phyloP scores from a whole-genome alignment of 2,797 vertebrate species.

The Lacerta viridis region DNA sequence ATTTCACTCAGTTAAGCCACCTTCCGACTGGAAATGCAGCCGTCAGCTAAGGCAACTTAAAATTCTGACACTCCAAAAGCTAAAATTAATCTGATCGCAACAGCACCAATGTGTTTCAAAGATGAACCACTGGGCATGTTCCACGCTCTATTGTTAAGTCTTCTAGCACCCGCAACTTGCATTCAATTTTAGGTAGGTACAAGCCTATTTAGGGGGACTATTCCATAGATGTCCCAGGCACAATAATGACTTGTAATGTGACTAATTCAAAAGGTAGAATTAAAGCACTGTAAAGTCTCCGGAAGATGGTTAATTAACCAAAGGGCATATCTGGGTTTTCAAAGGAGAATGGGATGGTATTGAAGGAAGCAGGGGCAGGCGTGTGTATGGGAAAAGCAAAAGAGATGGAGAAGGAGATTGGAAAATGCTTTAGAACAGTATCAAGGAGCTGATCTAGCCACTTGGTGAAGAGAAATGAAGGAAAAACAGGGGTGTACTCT shows the following conservation, averaged over 20 bases:
- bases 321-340: not conserved
- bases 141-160: not conserved
- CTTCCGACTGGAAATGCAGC: slow-evolving; percentile 53
- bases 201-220: not conserved
- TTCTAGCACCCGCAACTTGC: not conserved
- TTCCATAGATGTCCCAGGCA: not conserved
- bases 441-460: not conserved
- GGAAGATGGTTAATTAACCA: not conserved
- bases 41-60: slow-evolving; percentile 51
- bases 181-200: not conserved
- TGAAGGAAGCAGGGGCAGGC: not conserved
- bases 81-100: slow-evolving; percentile 22
- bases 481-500: not conserved
- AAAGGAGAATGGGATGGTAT: not conserved
- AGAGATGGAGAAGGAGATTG: too few species aligned
- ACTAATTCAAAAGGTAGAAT: not conserved
- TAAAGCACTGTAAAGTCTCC: not conserved
- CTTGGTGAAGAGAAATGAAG: not conserved
- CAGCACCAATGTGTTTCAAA: not conserved
- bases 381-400: not conserved
- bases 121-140: not conserved
- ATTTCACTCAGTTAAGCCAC: slow-evolving; percentile 67
- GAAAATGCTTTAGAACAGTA: too few species aligned
- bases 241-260: not conserved
- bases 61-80: slow-evolving; percentile 57